Percentiles rank a stretch among this genome's conserved stretches.
phyloP scores from a whole-genome alignment of 2,888 invertebrate genomes.

The Drosophila imparisetae region DNA sequence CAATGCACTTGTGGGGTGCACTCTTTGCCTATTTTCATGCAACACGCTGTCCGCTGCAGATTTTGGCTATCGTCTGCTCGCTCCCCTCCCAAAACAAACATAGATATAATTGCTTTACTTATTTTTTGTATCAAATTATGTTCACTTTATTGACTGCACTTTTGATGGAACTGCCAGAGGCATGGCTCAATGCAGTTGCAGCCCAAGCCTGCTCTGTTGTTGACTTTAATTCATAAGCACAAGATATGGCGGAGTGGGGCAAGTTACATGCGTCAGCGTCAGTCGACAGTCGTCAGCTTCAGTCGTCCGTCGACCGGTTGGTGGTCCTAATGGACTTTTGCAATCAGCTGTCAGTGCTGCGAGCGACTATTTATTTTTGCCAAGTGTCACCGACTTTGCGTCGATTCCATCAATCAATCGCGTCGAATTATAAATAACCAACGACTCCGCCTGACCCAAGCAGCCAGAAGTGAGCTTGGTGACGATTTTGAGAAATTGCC shows the following conservation, averaged over 20 bases:
- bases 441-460: slow-evolving; percentile 44
- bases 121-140: slow-evolving; percentile 57
- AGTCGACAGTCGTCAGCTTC: not conserved
- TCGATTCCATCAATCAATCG: slow-evolving; percentile 78
- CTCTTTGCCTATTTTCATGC: slow-evolving; percentile 6
- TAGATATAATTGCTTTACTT: slow-evolving; percentile 5
- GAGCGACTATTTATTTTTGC: slow-evolving; percentile 77
- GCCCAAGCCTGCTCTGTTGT: slow-evolving; percentile 9
- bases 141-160: slow-evolving; percentile 78
- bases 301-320: not conserved
- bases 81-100: not conserved
- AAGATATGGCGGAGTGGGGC: not conserved
- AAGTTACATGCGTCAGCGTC: slow-evolving; percentile 35
- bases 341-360: slow-evolving; percentile 78
- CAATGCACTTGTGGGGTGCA: not conserved
- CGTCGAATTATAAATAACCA: slow-evolving; percentile 77
- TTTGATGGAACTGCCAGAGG: slow-evolving; percentile 55
- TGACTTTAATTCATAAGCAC: slow-evolving; percentile 1
- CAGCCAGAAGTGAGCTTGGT: slow-evolving; percentile 26
- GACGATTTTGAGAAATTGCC: slow-evolving; percentile 79
- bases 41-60: slow-evolving; percentile 24
- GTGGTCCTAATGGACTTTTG: slow-evolving; percentile 75
- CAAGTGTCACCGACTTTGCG: slow-evolving; percentile 78
- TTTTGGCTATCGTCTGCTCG: slow-evolving; percentile 1
- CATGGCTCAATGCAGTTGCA: slow-evolving; percentile 47